These are phyloP conservation scores for Poeciliopsis turneri DNA, from an alignment of 2,797 vertebrate species.

Conservation along the genomic window DNA sequence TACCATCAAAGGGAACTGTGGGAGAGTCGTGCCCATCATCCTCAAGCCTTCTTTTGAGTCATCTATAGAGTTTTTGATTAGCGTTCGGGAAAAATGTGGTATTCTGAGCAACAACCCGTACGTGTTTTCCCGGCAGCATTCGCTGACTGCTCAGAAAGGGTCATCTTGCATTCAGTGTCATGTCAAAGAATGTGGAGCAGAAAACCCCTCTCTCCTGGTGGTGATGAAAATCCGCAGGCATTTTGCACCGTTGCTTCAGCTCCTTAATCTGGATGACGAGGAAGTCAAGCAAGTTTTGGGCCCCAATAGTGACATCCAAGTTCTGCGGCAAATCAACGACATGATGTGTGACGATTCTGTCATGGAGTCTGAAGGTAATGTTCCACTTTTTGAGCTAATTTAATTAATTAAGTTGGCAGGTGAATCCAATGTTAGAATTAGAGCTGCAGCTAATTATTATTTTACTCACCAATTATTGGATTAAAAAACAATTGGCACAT, in stretches of 20 bases:
- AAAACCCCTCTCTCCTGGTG: slow-evolving; percentile 36
- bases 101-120: slow-evolving; percentile 48
- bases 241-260: slow-evolving; percentile 49
- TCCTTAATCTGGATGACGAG: slow-evolving; percentile 56
- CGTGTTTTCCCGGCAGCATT: slow-evolving; percentile 46
- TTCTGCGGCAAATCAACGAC: slow-evolving; percentile 18
- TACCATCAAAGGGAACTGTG: slow-evolving; percentile 51
- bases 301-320: slow-evolving; percentile 18
- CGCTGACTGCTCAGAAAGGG: slow-evolving; percentile 32
- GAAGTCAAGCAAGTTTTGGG: slow-evolving; percentile 60
- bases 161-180: slow-evolving; percentile 29
- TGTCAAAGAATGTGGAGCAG: slow-evolving; percentile 43
- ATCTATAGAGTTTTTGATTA: slow-evolving; percentile 47
- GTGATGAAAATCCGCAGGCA: slow-evolving; percentile 40
- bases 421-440: background rate
- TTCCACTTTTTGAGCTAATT: background rate
- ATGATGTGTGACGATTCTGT: background rate
- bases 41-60: slow-evolving; percentile 55
- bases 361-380: slow-evolving; percentile 41
- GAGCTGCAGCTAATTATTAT: too few species aligned
- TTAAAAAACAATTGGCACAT: too few species aligned
- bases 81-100: slow-evolving; percentile 39
- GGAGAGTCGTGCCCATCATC: slow-evolving; percentile 57
- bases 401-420: background rate
- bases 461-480: too few species aligned